Evolutionary conservation across 1,140 invertebrate species (phyloP), one percentile per base, ranked within the genome.

Genomic region (Apis florea): DNA sequence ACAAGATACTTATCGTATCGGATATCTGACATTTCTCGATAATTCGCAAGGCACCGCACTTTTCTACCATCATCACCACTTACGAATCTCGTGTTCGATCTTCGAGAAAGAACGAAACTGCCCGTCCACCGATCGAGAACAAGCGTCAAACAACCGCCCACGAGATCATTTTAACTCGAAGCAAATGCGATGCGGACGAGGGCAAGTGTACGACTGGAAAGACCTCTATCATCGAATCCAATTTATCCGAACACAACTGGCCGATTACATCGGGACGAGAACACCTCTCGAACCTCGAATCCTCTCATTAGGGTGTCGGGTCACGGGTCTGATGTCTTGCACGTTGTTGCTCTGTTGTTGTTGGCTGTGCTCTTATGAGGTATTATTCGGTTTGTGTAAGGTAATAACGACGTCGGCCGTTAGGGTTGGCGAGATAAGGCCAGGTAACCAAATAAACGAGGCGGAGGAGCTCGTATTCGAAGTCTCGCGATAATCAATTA

Each of bases 241-340:
- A 92, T 90, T 92, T 91, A 91, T n/a, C 85, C 72, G 87, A 87
- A 89, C 87, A 90, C 83, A 90, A 85, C 79, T 47, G 77, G 74
- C 64, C 82, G 89, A 91, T 91, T 89, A 87, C 89, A 91, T 91
- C 90, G 85, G 59, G 61, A 82, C 70, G 64, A 40, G 84, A 73
- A 51, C 67, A 40, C 73, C 51, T 80, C 71, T 71, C 15, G 54
- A 79, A 68, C 67, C 70, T 49, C 67, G 63, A 63, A 47, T 84
- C 63, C 82, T 89, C 90, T 92, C 84, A 88, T 90, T 90, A 91
- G 85, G 82, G 80, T 85, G 85, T 84, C 83, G 86, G 91, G 89
- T 90, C 89, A 90, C 75, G 79, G 88, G 89, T 91, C 89, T 4
- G 31, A 89, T 86, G 90, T 90, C 88, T 90, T 90, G 90, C 90